A percentile compares a stretch with the other conserved stretches of the same genome.
phyloP scores from a whole-genome alignment of 2,113 vertebrate species.

The Neofelis nebulosa region DNA sequence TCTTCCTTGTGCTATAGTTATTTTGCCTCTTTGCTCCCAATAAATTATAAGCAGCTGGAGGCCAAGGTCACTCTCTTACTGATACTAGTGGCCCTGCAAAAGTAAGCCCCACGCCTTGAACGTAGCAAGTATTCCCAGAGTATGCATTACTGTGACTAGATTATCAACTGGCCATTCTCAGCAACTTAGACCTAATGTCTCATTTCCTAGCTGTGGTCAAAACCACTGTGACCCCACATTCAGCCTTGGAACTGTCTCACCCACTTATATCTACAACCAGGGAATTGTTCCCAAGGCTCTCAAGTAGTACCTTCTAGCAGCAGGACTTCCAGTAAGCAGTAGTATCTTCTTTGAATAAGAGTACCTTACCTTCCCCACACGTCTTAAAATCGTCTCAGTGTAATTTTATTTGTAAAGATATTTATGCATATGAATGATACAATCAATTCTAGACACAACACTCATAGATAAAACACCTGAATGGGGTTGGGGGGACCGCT shows the following conservation, averaged over 20 bases:
- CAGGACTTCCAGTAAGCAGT: neutral
- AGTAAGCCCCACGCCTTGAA: neutral
- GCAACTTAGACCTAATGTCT: neutral
- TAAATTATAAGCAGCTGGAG: neutral
- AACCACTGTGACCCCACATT: neutral
- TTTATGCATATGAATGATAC: neutral
- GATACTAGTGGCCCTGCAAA: neutral
- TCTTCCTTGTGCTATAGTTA: neutral
- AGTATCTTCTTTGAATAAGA: neutral
- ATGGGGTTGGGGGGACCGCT: neutral
- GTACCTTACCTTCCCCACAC: neutral
- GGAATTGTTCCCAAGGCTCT: neutral
- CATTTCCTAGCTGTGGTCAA: neutral
- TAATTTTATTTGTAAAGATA: conserved; percentile 9
- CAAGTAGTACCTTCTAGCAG: neutral
- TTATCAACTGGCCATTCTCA: neutral
- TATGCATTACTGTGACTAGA: accelerated
- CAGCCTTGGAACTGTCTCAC: neutral
- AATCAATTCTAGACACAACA: conserved; percentile 31
- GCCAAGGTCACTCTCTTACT: neutral
- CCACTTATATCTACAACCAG: neutral
- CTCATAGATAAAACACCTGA: neutral
- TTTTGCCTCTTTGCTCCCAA: neutral
- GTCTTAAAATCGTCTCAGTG: neutral
- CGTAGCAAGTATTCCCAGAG: neutral